Conservation (phyloP, 1,140 invertebrate genomes). For the Dendrolimus punctatus region DNA sequence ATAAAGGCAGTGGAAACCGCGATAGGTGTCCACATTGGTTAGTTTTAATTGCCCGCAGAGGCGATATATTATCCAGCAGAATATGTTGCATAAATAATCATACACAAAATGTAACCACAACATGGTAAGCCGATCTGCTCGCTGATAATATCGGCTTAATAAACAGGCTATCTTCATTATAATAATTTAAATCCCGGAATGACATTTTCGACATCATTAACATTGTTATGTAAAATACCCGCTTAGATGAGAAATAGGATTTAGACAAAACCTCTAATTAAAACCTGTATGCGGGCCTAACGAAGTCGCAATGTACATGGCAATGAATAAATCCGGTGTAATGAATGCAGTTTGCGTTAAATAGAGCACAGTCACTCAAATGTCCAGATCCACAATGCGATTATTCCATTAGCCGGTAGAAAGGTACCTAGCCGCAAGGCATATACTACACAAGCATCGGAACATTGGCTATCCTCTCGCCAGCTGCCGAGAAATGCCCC, state of each 20-base stretch:
- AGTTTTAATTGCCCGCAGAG: slow-evolving; percentile 56
- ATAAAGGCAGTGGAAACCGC: slow-evolving; percentile 32
- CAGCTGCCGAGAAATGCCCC: not conserved
- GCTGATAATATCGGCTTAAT: no score
- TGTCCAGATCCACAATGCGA: slow-evolving; percentile 50
- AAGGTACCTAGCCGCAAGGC: slow-evolving; percentile 28
- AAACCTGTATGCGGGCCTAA: slow-evolving; percentile 52
- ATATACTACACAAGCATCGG: slow-evolving; percentile 14
- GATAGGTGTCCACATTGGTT: slow-evolving; percentile 34
- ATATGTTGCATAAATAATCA: slow-evolving; percentile 29
- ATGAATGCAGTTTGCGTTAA: slow-evolving; percentile 61
- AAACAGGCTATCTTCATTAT: no score
- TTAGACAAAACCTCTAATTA: slow-evolving; percentile 42
- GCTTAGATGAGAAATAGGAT: slow-evolving; percentile 9
- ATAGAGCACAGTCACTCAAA: slow-evolving; percentile 58
- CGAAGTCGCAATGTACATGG: slow-evolving; percentile 54
- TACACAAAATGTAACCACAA: slow-evolving; percentile 26
- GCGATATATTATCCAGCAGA: slow-evolving; percentile 46
- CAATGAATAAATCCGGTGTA: slow-evolving; percentile 63
- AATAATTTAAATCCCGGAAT: no score
- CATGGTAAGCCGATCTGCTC: slow-evolving; percentile 1
- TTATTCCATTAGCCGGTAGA: slow-evolving; percentile 49
- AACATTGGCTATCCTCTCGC: slow-evolving; percentile 8
- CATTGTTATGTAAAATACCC: slow-evolving; percentile 9
- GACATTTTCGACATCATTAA: not conserved